phyloP scores from a whole-genome alignment of 2,113 vertebrate genomes.

The Chaetorhynchus papuensis region DNA sequence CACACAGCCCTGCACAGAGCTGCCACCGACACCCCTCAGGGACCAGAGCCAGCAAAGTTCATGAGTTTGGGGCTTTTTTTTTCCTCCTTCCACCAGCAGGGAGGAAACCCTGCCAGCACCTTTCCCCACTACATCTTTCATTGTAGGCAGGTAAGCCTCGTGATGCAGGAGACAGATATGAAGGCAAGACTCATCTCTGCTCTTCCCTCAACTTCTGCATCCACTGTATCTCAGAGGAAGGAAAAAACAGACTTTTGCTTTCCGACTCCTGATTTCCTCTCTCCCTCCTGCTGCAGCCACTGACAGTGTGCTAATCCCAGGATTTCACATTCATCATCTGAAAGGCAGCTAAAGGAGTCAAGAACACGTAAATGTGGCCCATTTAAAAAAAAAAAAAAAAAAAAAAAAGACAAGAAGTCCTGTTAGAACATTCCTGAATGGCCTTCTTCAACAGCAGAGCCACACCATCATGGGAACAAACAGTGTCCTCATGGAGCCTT shows the following conservation, averaged over 20 bases:
- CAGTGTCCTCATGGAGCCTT: background rate
- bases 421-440: background rate
- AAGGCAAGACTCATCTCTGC: background rate
- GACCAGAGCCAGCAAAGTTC: background rate
- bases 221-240: background rate
- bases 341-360: background rate
- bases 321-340: background rate
- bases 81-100: background rate
- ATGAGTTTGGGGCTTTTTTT: accelerated
- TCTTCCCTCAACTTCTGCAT: background rate
- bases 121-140: background rate
- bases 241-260: background rate
- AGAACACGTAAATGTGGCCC: background rate
- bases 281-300: background rate
- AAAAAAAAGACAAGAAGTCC: background rate
- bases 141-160: background rate
- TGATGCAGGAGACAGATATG: background rate
- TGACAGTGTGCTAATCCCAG: background rate
- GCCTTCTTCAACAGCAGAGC: background rate
- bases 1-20: background rate
- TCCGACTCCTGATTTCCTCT: background rate
- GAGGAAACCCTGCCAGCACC: background rate
- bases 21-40: background rate
- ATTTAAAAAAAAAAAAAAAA: background rate
- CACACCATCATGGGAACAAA: background rate